Evolutionary conservation across 2,888 invertebrate species (phyloP), one percentile per base, ranked within the genome.

Genomic region (Geotrupes spiniger): DNA sequence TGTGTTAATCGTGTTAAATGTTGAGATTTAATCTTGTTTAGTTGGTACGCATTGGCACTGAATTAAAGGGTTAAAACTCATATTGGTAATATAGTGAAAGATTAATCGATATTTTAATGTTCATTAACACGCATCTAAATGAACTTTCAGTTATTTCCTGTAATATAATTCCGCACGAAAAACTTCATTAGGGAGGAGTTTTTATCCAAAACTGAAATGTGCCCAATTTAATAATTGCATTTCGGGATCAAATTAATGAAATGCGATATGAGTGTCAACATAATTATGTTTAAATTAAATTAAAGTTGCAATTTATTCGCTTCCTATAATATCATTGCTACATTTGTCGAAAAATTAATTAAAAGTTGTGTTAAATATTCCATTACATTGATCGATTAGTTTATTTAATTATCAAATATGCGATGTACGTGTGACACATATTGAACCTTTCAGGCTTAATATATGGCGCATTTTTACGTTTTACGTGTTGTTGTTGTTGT

Each of bases 1-100:
- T 64, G 62, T 64, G 63, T 65, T 64, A 64, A 65, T 63, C 63
- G 53, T 60, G 61, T 63, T 59, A 62, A 60, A 64, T 61, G 63
- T 61, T 59, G 56, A 68, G 67, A 69, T 69, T 65, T 63, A 66
- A 68, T 69, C 68, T 68, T 61, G 63, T 61, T 53, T 48, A 62
- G 64, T 66, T 68, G 68, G 69, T 67, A 70, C 69, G 66, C 64
- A 65, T 66, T 68, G 69, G 68, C 67, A 70, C 69, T 61, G 60
- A 62, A 64, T 60, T 61, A 62, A 66, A 65, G 65, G 66, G 65
- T 66, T 63, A 63, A 58, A 59, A 61, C 62, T 58, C 60, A 59
- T 63, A 62, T 63, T 60, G 61, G 61, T 61, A 61, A 63, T 62
- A 60, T 58, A 59, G 59, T 54, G 61, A 62, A 62, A 63, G 63